Percentiles rank a stretch among this genome's conserved stretches.
Evolutionary conservation across 2,888 invertebrate species (phyloP).

Genomic region (Papilio protenor): DNA sequence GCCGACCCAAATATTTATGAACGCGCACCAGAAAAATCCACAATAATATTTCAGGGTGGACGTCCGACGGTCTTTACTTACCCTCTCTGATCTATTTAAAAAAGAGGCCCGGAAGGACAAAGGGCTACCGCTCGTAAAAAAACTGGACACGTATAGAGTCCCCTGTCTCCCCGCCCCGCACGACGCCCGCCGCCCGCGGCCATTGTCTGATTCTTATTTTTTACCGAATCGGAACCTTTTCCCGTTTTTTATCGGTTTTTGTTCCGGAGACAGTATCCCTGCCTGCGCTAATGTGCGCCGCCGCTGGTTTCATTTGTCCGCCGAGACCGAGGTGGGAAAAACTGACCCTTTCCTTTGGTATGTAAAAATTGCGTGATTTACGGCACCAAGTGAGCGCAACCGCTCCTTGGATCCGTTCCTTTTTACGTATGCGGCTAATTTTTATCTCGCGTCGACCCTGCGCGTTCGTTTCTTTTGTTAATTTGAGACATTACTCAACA

Average conservation of each 20-base stretch:
- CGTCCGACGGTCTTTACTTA: constrained; percentile 78
- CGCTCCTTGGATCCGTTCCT: constrained; percentile 54
- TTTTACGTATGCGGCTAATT: constrained; percentile 47
- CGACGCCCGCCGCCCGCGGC: constrained; percentile 69
- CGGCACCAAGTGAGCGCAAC: constrained; percentile 51
- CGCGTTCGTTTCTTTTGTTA: constrained; percentile 43
- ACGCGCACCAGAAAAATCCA: constrained; percentile 84
- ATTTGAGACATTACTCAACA: constrained; percentile 19
- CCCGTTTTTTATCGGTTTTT: constrained; percentile 83
- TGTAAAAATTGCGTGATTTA: constrained; percentile 72
- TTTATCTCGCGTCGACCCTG: constrained; percentile 28
- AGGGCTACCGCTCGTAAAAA: constrained; percentile 80
- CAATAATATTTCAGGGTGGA: constrained; percentile 84
- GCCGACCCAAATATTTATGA: constrained; percentile 81
- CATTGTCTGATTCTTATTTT: constrained; percentile 84
- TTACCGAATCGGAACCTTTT: constrained; percentile 83
- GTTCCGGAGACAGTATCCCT: constrained; percentile 79
- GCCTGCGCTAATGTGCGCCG: constrained; percentile 77
- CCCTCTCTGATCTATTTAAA: constrained; percentile 84
- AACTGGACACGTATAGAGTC: constrained; percentile 82
- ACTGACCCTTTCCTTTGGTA: constrained; percentile 69
- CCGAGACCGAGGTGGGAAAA: constrained; percentile 57
- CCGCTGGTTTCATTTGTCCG: constrained; percentile 80
- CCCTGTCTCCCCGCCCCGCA: constrained; percentile 54
- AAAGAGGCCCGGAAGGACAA: constrained; percentile 83